Evolutionary conservation across 1,140 invertebrate species (phyloP).

Genomic region (Asbolus verrucosus): DNA sequence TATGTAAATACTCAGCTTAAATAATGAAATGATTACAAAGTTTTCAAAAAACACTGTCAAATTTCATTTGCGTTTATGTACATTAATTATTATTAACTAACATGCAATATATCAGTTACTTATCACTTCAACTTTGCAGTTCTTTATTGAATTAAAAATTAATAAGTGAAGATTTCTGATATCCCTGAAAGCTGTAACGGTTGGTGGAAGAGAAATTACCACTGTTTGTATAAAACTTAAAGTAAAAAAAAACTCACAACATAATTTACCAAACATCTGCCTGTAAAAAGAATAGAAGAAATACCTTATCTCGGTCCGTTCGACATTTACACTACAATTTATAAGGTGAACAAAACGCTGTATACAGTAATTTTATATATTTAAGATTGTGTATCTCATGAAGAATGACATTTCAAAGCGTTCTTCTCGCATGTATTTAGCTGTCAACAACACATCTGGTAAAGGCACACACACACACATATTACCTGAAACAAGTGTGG

Average conservation of each 20-base stretch:
- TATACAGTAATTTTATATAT: conserved; percentile 55
- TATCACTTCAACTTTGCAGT: too few species aligned
- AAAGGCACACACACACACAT: conserved; percentile 31
- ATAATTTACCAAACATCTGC: conserved; percentile 14
- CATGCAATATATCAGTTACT: too few species aligned
- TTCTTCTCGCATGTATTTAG: conserved; percentile 36
- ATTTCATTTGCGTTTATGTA: too few species aligned
- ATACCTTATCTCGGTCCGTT: conserved; percentile 22
- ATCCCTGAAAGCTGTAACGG: not conserved
- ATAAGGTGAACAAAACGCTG: conserved; percentile 38
- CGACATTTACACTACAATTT: conserved; percentile 55
- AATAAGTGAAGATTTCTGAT: not conserved
- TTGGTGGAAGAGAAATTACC: conserved; percentile 5
- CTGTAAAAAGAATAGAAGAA: conserved; percentile 12
- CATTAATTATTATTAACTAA: too few species aligned
- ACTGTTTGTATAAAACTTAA: not conserved
- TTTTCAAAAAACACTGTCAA: too few species aligned
- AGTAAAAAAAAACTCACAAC: not conserved
- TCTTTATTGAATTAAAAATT: too few species aligned
- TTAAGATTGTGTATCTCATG: conserved; percentile 37
- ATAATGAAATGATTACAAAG: too few species aligned
- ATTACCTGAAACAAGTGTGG: conserved; percentile 54
- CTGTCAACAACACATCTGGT: conserved; percentile 42
- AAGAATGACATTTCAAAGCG: conserved; percentile 42
- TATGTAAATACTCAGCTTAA: too few species aligned